Evolutionary conservation across 2,113 vertebrate genomes (phyloP), one percentile per base, ranked within the genome.

Genomic region (Scomber japonicus): DNA sequence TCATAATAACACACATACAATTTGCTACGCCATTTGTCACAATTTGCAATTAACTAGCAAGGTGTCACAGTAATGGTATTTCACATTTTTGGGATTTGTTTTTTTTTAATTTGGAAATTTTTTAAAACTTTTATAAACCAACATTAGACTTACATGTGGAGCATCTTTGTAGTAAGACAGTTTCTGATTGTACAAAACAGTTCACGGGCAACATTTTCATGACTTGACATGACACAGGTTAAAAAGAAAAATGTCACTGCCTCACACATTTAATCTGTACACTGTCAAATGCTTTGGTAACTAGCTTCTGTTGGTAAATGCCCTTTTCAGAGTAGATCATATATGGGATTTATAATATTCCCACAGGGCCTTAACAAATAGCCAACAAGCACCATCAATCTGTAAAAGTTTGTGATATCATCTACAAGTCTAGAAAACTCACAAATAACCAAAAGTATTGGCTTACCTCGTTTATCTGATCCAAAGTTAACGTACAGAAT

Each of bases 381-480:
- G 84, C 81, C 87, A 81, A 81, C 86, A 82, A 86, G 80, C 82
- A 81, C 73, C 77, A 82, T 63, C 72, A 78, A 55, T 70, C 70
- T 81, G 72, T 82, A 84, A 83, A 27, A 49, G 44, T 73, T 73
- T 72, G 14, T 61, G 19, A 67, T 54, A 54, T 69, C 35, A 78
- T 76, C 71, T 84, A 84, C 84, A 90, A 57, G 45, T 83, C 59
- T 48, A 44, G 24, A 67, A 71, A 67, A 88, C 67, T 90, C 67
- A 90, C 62, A 91, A 92, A 91, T 71, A 95, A 92, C 75, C 80
- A 92, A 94, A 93, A 93, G 78, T 86, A 57, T 91, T 69, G 59
- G 81, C 95, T 96, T 96, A 96, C 95, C 95, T 95, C 94, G 69
- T 96, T 95, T 85, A 96, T 96, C 95, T 96, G 94, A 92, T 95